Base-by-base conservation (phyloP, 2,888 invertebrate species). In the Mythimna lalbum region DNA sequence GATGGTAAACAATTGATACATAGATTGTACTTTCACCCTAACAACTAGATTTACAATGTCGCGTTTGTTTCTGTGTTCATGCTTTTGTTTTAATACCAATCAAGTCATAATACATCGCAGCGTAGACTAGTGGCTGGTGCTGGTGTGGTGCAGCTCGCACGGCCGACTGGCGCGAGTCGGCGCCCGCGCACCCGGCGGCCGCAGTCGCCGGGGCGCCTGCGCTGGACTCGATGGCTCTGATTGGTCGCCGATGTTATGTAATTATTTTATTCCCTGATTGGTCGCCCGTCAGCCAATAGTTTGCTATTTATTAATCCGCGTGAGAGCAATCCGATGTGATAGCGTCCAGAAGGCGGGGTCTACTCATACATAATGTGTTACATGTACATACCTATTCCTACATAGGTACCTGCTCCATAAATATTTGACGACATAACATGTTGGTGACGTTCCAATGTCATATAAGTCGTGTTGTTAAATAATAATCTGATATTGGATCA, bases 281-380 rank as follows among this genome's bases (percentile, higher is more conserved):
- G 84, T 72, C 67, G 63, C 55, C 60, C 53, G 59, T 50, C 67
- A 78, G 56, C 86, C 84, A 83, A 84, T 85, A 77, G 80, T 69
- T 78, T 63, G 67, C 36, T 57, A 57, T 75, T 47, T 73, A 47
- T 55, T 55, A 69, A 69, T 69, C 36, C 57, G 68, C 50, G 39
- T 65, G 43, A 61, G 59, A 70, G 27, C 19, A 52, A 50, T 63
- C 17, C 47, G 17, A 50, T 63, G 50, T 47, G 63, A 59, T 56
- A 63, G 75, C 36, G 50, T 50, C 50, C 63, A 60, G 59, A 33
- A 63, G 73, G 63, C 56, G 75, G 63, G 21, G 21, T 43, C 49
- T n/a, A 14, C 19, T 33, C 19, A 1, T 50, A 55, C n/a, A 76
- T 56, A n/a, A 69, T 43, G 53, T 23, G 39, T 21, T n/a, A n/a